Base-by-base conservation (phyloP, 2,113 vertebrate genomes). In the Copsychus sechellarum region DNA sequence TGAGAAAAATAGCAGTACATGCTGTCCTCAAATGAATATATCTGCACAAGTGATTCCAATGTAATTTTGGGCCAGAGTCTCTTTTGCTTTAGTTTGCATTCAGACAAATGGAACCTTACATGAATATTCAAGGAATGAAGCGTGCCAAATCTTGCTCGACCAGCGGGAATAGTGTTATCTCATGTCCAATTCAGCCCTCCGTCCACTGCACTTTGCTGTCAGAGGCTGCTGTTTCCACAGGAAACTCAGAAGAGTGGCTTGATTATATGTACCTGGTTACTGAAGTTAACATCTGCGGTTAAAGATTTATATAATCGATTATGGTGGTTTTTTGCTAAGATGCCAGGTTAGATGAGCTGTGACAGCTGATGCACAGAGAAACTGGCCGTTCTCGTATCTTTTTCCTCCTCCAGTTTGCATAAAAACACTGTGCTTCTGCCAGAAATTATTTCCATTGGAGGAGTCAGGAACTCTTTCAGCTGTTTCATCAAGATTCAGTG, bases 381-480 rank as follows among this genome's bases (percentile, higher is more conserved):
- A 88, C 92, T 94, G 90, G 76, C 71, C 34, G 0, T 88, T 86
- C 62, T 96, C 54, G 13, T 82, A 53, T 79, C 34, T 82, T 80
- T 88, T 89, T 87, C 70, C 79, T 92, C 71, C 47, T 94, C 38
- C 36, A 33, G 64, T 89, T 45, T 90, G 83, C 76, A 73, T 88
- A 96, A 77, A 92, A 73, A 82, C 20, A 28, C 36, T 77, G 17
- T 93, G 29, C 71, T 58, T 95, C 58, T 96, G 93, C 88, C 92
- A 88, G 88, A 80, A 94, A 93, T 90, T 92, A 92, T 90, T 97
- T 93, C 92, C 76, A 66, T 77, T 95, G 90, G 47, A 86, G 79
- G 76, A 94, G 76, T 95, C 76, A 58, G 90, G 82, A 94, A 81
- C 72, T 76, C 53, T 92, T 92, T 93, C 92, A 90, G 58, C 90